Conservation (phyloP, 2,797 vertebrate genomes). For the Peromyscus aztecus region DNA sequence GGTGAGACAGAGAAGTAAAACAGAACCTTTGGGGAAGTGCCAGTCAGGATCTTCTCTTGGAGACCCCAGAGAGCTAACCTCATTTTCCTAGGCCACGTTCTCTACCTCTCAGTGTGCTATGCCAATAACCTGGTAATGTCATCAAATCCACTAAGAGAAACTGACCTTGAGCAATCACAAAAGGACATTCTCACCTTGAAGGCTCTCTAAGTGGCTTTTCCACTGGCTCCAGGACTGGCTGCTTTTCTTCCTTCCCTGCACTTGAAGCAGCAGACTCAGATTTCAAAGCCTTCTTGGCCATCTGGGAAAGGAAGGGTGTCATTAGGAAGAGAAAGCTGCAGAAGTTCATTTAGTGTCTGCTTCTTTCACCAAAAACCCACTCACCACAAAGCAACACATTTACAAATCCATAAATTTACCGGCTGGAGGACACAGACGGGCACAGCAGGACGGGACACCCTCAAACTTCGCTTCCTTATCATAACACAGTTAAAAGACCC, state of each 20-base stretch:
- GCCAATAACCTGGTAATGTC: not conserved
- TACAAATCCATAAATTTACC: constrained; percentile 10
- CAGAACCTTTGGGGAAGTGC: not conserved
- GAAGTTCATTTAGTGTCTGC: not conserved
- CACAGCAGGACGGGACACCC: not conserved
- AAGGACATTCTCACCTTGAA: constrained; percentile 80
- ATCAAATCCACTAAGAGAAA: not conserved
- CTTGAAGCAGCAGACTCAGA: constrained; percentile 55
- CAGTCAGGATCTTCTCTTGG: not conserved
- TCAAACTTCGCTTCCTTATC: constrained; percentile 1
- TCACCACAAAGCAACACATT: constrained; percentile 32
- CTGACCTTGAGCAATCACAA: not conserved
- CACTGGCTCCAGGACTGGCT: constrained; percentile 67
- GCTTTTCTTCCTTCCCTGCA: constrained; percentile 47
- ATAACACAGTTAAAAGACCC: not conserved
- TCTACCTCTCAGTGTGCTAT: not conserved
- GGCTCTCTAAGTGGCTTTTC: constrained; percentile 67
- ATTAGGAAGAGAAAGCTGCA: rapidly evolving
- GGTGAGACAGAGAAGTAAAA: not conserved
- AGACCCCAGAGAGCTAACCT: not conserved
- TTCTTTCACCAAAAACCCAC: constrained; percentile 42
- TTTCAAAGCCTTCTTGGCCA: constrained; percentile 83
- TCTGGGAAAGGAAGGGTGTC: constrained; percentile 76
- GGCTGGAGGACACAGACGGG: not conserved
- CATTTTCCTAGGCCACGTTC: not conserved